Evolutionary conservation across 2,113 vertebrate genomes (phyloP).

Genomic region (Vulpes lagopus): DNA sequence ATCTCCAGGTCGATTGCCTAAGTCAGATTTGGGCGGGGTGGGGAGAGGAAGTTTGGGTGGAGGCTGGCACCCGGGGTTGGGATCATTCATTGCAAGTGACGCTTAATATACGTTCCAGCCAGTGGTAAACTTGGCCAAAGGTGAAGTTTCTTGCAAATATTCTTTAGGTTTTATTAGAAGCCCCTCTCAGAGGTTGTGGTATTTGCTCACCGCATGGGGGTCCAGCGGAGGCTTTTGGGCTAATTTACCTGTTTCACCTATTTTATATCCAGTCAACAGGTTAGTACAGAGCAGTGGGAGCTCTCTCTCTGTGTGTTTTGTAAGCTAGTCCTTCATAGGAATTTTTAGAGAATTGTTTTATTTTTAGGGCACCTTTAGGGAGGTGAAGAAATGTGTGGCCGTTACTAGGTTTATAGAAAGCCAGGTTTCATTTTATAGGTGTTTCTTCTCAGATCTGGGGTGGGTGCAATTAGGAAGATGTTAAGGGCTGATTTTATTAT

Average conservation of each 20-base stretch:
- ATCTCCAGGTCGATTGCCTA: neutral
- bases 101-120: neutral
- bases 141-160: no score
- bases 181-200: neutral
- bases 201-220: neutral
- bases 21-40: neutral
- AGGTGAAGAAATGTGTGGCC: neutral
- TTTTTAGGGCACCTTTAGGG: neutral
- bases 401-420: neutral
- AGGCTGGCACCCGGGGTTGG: neutral
- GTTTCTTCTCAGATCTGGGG: neutral
- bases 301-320: neutral
- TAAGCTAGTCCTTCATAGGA: neutral
- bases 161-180: neutral
- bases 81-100: neutral
- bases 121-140: neutral
- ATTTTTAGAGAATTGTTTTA: neutral
- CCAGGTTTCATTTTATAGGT: neutral
- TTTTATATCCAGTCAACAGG: neutral
- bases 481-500: neutral
- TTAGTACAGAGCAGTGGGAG: neutral
- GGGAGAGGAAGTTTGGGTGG: constrained; percentile 57
- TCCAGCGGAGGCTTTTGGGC: neutral
- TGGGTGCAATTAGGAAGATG: no score
- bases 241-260: neutral